Percentiles rank a stretch among this genome's conserved stretches.
Conservation (phyloP, 1,140 invertebrate species). For the Drosophila parvula region DNA sequence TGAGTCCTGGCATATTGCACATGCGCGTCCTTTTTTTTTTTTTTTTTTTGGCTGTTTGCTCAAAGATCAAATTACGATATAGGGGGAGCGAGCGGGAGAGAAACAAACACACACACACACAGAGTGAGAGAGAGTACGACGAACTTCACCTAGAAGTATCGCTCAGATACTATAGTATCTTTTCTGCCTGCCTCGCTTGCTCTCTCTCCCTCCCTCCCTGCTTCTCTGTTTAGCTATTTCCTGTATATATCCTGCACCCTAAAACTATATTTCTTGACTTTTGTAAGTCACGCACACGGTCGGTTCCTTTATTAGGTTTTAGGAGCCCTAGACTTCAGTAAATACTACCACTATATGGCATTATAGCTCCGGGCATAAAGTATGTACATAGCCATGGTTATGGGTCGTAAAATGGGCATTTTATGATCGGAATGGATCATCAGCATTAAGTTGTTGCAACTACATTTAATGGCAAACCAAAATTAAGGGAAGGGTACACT, state of each 20-base stretch:
- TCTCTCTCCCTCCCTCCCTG: background rate
- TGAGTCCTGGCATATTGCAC: conserved; percentile 71
- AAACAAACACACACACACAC: background rate
- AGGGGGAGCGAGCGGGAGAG: conserved; percentile 4
- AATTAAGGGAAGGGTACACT: background rate
- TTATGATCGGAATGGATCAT: conserved; percentile 41
- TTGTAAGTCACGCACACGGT: conserved; percentile 63
- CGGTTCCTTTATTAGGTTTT: conserved; percentile 60
- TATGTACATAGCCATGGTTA: conserved; percentile 17
- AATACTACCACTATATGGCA: conserved; percentile 8
- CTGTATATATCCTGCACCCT: conserved; percentile 59
- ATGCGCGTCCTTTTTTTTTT: conserved; percentile 75
- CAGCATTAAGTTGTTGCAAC: conserved; percentile 34
- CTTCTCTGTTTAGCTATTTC: conserved; percentile 27
- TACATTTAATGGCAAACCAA: conserved; percentile 24
- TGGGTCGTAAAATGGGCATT: conserved; percentile 41
- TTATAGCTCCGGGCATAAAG: conserved; percentile 8
- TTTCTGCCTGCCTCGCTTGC: conserved; percentile 16
- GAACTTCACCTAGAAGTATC: conserved; percentile 40
- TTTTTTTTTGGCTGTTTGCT: conserved; percentile 60
- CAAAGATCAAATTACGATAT: conserved; percentile 74
- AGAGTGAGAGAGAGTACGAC: conserved; percentile 6
- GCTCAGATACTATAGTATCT: conserved; percentile 46
- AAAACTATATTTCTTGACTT: conserved; percentile 58
- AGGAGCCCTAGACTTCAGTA: conserved; percentile 27